Evolutionary conservation across 2,113 vertebrate genomes (phyloP).

Genomic region (Tamias sibiricus): DNA sequence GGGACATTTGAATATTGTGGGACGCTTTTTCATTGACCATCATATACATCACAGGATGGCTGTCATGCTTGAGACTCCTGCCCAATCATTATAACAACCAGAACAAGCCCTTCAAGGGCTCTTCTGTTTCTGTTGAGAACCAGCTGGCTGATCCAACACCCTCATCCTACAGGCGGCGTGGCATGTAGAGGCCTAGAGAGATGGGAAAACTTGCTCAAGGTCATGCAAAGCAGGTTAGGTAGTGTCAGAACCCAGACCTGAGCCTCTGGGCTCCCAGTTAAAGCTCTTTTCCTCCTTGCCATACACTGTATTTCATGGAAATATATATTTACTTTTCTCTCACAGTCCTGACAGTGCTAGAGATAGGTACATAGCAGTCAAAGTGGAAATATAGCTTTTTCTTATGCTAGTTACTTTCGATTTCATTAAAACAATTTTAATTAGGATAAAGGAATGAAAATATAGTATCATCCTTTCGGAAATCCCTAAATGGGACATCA

Average conservation of each 20-base stretch:
- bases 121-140: constrained; percentile 22
- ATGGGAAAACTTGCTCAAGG: not conserved
- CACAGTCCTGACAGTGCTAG: not conserved
- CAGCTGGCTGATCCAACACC: not conserved
- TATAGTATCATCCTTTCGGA: not conserved
- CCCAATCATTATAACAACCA: not conserved
- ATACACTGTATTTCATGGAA: not conserved
- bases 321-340: constrained; percentile 24
- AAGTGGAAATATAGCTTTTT: not conserved
- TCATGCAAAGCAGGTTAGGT: not conserved
- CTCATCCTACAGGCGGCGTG: not conserved
- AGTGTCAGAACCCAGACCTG: not conserved
- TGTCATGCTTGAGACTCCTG: not conserved
- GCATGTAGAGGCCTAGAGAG: not conserved
- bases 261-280: not conserved
- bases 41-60: not conserved
- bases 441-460: constrained; percentile 27
- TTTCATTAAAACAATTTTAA: not conserved
- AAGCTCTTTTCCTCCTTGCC: not conserved
- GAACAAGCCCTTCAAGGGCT: not conserved
- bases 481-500: not conserved
- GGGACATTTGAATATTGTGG: not conserved
- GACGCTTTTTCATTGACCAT: not conserved
- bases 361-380: not conserved
- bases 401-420: not conserved